Evolutionary conservation across 2,888 invertebrate genomes (phyloP).

Genomic region (Masnerella sp.): DNA sequence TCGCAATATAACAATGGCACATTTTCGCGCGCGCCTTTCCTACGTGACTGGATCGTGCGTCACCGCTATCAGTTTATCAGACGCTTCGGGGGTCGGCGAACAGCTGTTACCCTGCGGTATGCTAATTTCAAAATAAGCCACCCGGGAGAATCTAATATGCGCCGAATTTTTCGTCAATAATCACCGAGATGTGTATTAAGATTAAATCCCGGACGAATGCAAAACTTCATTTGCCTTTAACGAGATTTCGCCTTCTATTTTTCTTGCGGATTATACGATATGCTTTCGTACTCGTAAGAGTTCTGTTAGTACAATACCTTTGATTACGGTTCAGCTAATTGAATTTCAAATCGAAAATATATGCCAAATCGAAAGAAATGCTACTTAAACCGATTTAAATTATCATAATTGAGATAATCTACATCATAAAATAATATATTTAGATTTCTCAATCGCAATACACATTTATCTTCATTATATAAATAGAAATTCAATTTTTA

Average conservation of each 20-base stretch:
- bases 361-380: too few relatives aligned
- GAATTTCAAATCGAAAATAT: too few relatives aligned
- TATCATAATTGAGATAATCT: too few relatives aligned
- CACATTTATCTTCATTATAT: too few relatives aligned
- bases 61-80: conserved; percentile 76
- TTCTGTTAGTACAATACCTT: too few relatives aligned
- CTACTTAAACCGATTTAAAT: too few relatives aligned
- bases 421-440: too few relatives aligned
- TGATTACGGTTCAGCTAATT: too few relatives aligned
- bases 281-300: too few relatives aligned
- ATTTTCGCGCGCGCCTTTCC: conserved; percentile 46
- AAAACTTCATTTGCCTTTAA: conserved; percentile 26
- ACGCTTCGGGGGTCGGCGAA: conserved; percentile 65
- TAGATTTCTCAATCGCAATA: too few relatives aligned
- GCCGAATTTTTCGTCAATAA: conserved; percentile 36
- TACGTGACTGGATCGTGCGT: conserved; percentile 65
- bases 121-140: conserved; percentile 70
- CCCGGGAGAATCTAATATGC: conserved; percentile 44
- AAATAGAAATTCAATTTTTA: too few relatives aligned
- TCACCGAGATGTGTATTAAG: conserved; percentile 26
- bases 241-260: conserved; percentile 12
- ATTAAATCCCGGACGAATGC: conserved; percentile 25
- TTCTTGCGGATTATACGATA: too few relatives aligned
- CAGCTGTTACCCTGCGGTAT: conserved; percentile 75
- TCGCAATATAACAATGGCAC: conserved; percentile 65